These are phyloP conservation scores for Laterallus jamaicensis DNA, from an alignment of 2,113 vertebrate species.

Conservation along the genomic window DNA sequence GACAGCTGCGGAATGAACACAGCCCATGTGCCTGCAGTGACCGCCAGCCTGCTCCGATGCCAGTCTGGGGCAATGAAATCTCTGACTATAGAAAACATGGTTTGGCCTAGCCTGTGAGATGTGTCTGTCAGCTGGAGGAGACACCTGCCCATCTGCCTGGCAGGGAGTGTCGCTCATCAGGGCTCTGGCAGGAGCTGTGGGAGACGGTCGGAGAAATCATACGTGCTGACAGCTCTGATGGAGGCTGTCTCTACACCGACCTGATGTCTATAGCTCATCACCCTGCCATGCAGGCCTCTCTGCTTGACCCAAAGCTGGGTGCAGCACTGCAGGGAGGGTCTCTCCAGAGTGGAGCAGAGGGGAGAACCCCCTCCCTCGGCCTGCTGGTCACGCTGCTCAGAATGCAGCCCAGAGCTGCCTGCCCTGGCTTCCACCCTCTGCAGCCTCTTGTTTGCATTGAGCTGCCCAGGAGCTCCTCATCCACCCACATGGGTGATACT, in stretches of 20 bases:
- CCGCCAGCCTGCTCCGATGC: accelerated
- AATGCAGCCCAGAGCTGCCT: too few species aligned
- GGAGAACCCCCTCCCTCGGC: too few species aligned
- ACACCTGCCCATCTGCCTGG: not conserved
- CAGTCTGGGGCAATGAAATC: not conserved
- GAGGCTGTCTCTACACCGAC: not conserved
- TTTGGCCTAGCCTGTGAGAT: not conserved
- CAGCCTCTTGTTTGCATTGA: too few species aligned
- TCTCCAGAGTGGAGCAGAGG: too few species aligned
- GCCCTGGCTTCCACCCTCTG: too few species aligned
- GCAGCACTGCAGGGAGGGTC: too few species aligned
- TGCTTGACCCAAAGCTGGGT: too few species aligned
- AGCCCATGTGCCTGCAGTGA: accelerated
- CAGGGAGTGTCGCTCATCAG: not conserved
- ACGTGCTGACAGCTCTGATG: not conserved
- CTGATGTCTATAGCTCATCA: not conserved
- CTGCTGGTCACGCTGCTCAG: too few species aligned
- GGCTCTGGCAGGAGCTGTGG: not conserved
- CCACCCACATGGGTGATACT: too few species aligned
- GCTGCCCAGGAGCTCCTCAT: too few species aligned
- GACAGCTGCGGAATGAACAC: not conserved
- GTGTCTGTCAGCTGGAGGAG: not conserved
- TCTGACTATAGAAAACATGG: not conserved
- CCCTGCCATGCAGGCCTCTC: accelerated
- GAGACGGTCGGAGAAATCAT: not conserved